These are phyloP conservation scores for Malurus splendens DNA, from an alignment of 2,797 vertebrate species.

Conservation along the genomic window DNA sequence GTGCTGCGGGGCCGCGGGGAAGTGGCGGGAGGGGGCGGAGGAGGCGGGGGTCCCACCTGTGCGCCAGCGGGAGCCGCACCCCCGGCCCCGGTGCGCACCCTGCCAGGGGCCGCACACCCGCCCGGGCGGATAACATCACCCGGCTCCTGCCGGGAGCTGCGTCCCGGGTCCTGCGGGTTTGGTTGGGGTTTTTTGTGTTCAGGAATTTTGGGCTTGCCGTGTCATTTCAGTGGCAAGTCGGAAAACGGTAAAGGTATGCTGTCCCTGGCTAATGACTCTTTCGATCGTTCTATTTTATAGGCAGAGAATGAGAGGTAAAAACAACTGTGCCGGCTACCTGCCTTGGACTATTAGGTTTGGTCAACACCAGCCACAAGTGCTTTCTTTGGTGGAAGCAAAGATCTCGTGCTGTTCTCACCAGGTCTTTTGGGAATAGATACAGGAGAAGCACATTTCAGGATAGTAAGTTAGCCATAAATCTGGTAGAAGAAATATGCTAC, in stretches of 20 bases:
- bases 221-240: not conserved
- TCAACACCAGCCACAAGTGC: not conserved
- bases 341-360: fast-evolving
- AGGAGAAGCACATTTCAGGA: not conserved
- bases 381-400: not conserved
- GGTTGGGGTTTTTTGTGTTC: not conserved
- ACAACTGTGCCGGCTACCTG: not conserved
- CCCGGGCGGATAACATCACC: not conserved
- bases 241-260: not conserved
- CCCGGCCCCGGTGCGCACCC: no score
- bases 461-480: fast-evolving
- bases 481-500: not conserved
- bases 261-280: not conserved
- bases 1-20: not conserved
- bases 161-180: fast-evolving
- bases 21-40: not conserved
- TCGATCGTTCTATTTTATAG: not conserved
- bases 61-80: not conserved
- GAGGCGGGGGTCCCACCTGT: not conserved
- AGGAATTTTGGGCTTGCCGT: fast-evolving
- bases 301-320: not conserved
- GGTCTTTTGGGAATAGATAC: not conserved
- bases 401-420: not conserved
- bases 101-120: fast-evolving
- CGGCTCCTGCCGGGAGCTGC: not conserved